These are phyloP conservation scores for Engystomops pustulosus DNA, from an alignment of 2,113 vertebrate genomes.

Conservation along the genomic window DNA sequence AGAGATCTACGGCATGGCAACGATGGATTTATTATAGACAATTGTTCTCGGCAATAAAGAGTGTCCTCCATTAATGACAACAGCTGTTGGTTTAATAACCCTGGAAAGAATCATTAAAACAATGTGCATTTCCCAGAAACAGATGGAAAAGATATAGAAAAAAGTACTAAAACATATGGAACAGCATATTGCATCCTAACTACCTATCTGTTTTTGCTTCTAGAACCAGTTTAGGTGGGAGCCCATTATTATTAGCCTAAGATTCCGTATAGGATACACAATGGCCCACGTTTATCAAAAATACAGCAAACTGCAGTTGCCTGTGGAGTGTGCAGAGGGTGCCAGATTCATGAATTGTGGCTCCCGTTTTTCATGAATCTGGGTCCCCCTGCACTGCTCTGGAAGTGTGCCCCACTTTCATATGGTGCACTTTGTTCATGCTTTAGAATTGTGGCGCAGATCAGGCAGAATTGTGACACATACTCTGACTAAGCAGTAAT, in stretches of 20 bases:
- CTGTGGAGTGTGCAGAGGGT: no score
- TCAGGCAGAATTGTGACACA: no score
- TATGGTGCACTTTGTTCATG: no score
- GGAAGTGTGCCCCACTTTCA: no score
- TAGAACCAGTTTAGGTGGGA: constrained; percentile 22
- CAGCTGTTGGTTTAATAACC: constrained; percentile 83
- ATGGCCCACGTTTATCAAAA: no score
- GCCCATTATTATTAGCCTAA: background rate
- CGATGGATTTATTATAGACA: constrained; percentile 67
- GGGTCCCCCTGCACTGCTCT: no score
- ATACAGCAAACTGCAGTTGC: no score
- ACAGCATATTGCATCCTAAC: constrained; percentile 69
- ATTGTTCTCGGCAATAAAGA: constrained; percentile 67
- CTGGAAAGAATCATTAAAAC: constrained; percentile 79
- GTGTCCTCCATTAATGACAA: constrained; percentile 81
- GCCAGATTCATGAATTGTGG: no score
- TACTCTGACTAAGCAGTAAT: no score
- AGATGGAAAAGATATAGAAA: constrained; percentile 74
- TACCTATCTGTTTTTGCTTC: constrained; percentile 57
- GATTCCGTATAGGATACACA: no score
- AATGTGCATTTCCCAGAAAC: constrained; percentile 73
- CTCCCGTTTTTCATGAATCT: no score
- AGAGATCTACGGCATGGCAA: constrained; percentile 59
- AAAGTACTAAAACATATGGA: constrained; percentile 75
- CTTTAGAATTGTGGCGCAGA: no score